Evolutionary conservation across 2,888 invertebrate species (phyloP).

Genomic region (Drosophila sordidapex): DNA sequence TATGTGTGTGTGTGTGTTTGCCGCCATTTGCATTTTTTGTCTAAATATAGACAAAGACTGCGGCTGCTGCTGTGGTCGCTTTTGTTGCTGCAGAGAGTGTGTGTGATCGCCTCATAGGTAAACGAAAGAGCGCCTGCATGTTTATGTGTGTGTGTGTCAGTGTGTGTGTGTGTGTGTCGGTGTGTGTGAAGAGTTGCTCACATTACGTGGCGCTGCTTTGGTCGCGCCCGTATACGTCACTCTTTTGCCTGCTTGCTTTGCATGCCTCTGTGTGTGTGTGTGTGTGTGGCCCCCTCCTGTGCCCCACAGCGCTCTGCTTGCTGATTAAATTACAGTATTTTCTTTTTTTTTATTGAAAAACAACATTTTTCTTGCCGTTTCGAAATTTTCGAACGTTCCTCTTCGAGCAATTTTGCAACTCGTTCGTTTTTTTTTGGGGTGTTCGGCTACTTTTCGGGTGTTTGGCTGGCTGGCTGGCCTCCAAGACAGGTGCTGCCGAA

Average conservation of each 20-base stretch:
- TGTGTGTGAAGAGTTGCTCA: slow-evolving; percentile 29
- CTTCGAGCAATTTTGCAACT: slow-evolving; percentile 23
- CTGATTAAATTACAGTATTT: slow-evolving; percentile 76
- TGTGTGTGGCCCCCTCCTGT: slow-evolving; percentile 24
- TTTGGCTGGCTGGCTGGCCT: slow-evolving; percentile 35
- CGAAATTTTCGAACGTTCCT: slow-evolving; percentile 31
- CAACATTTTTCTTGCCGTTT: slow-evolving; percentile 34
- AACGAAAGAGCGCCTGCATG: slow-evolving; percentile 27
- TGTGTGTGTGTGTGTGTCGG: background rate
- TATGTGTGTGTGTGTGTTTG: slow-evolving; percentile 24
- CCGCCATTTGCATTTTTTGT: slow-evolving; percentile 78
- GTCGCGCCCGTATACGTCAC: slow-evolving; percentile 62
- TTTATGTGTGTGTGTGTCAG: background rate
- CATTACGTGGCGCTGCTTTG: slow-evolving; percentile 66
- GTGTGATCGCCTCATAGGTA: slow-evolving; percentile 51
- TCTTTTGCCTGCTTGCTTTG: slow-evolving; percentile 19
- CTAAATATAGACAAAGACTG: slow-evolving; percentile 74
- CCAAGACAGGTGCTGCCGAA: slow-evolving; percentile 82
- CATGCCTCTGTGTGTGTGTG: slow-evolving; percentile 6
- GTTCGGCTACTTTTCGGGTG: slow-evolving; percentile 19
- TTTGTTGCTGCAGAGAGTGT: slow-evolving; percentile 15
- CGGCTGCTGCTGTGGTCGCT: slow-evolving; percentile 26
- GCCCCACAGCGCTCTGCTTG: slow-evolving; percentile 34
- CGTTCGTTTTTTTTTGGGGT: background rate
- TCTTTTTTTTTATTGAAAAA: slow-evolving; percentile 29